phyloP scores from a whole-genome alignment of 2,888 invertebrate species.

The Amiota communis region DNA sequence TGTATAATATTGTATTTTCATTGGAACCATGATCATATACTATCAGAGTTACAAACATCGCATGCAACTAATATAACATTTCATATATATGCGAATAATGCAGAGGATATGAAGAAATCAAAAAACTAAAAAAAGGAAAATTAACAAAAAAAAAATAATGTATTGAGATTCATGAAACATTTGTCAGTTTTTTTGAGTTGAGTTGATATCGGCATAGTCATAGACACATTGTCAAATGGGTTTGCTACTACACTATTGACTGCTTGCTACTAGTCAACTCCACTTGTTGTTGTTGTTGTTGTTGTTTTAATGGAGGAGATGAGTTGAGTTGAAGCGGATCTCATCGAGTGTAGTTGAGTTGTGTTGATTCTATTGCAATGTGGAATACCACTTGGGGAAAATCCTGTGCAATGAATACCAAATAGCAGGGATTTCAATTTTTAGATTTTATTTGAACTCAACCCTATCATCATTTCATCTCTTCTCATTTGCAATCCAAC shows the following conservation, averaged over 20 bases:
- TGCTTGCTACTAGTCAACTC: too few relatives aligned
- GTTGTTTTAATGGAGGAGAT: too few relatives aligned
- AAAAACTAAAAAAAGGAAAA: constrained; percentile 1
- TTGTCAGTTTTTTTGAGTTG: constrained; percentile 53
- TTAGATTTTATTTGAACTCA: constrained; percentile 6
- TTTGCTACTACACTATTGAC: neutral
- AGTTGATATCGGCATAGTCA: constrained; percentile 13
- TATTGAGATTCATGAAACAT: constrained; percentile 30
- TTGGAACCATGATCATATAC: too few relatives aligned
- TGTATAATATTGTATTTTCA: too few relatives aligned
- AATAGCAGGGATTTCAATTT: constrained; percentile 28
- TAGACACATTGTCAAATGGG: neutral
- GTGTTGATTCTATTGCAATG: neutral
- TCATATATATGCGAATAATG: too few relatives aligned
- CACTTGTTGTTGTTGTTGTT: too few relatives aligned
- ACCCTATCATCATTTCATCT: neutral
- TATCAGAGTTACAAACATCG: too few relatives aligned
- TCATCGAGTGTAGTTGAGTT: neutral
- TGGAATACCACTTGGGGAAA: constrained; percentile 29
- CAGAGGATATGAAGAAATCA: too few relatives aligned
- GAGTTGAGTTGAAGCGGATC: neutral
- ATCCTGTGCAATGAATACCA: constrained; percentile 35
- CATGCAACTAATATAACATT: too few relatives aligned
- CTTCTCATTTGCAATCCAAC: too few relatives aligned
- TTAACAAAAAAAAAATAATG: neutral